Conservation (phyloP, 2,113 vertebrate species). For the Platycercus adscitus region DNA sequence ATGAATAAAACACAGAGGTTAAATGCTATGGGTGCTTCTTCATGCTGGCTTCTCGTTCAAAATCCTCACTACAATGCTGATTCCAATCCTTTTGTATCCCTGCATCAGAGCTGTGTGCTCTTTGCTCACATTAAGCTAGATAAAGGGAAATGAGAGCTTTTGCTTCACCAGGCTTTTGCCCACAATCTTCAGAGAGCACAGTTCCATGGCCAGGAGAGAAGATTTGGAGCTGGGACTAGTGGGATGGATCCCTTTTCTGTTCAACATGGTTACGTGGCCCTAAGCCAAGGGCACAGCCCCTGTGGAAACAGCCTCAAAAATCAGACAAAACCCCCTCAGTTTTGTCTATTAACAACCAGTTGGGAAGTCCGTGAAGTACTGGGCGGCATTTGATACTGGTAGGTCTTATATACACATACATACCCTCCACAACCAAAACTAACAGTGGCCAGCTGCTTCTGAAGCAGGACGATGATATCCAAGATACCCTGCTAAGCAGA, state of each 20-base stretch:
- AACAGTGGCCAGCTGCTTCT: neutral
- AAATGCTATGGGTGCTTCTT: neutral
- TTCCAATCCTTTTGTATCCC: neutral
- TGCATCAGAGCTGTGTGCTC: neutral
- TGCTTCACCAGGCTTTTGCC: neutral
- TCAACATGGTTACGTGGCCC: accelerated
- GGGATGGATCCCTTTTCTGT: neutral
- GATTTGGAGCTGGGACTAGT: neutral
- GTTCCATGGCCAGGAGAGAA: neutral
- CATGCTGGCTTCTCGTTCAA: neutral
- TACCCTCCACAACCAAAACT: neutral
- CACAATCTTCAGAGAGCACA: neutral
- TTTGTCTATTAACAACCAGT: neutral
- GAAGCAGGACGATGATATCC: neutral
- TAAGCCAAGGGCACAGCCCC: neutral
- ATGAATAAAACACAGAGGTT: constrained; percentile 30
- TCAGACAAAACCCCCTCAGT: neutral
- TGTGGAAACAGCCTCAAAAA: neutral
- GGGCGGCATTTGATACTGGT: neutral
- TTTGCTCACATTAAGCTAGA: neutral
- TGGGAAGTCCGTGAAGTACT: neutral
- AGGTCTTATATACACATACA: neutral
- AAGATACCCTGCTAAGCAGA: neutral
- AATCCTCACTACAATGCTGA: neutral
- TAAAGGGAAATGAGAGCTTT: neutral